phyloP scores from a whole-genome alignment of 2,797 vertebrate species.

The Sebastes variabilis region DNA sequence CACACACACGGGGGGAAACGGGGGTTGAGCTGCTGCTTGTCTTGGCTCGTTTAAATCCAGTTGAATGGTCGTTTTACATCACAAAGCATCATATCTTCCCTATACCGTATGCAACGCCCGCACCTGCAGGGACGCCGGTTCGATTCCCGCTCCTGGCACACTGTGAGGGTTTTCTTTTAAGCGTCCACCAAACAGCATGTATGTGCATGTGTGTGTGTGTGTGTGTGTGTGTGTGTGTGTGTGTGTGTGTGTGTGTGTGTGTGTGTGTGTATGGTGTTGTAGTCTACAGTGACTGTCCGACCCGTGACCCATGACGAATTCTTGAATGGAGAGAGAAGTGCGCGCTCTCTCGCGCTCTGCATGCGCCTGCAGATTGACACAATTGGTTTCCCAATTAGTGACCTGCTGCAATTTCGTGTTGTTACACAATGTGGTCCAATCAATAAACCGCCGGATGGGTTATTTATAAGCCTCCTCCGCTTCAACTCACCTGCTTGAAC shows the following conservation, averaged over 20 bases:
- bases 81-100: not conserved
- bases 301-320: conserved; percentile 35
- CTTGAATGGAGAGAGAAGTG: conserved; percentile 57
- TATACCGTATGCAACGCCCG: not conserved
- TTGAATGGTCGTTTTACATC: not conserved
- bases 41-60: not conserved
- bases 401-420: not conserved
- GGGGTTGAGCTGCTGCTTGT: not conserved
- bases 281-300: not conserved
- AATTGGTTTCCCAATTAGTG: not conserved
- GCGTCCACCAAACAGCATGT: not conserved
- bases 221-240: not conserved
- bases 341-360: conserved; percentile 21
- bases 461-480: not conserved
- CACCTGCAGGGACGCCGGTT: not conserved
- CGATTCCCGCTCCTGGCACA: not conserved
- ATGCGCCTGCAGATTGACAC: conserved; percentile 12
- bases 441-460: not conserved
- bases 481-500: conserved; percentile 64
- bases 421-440: not conserved
- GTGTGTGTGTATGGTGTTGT: not conserved
- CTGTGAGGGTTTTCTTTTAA: not conserved
- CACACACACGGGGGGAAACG: not conserved
- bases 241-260: not conserved
- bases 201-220: too few species aligned